Base-by-base conservation (phyloP, 2,797 vertebrate genomes). In the Sebastes dallii region DNA sequence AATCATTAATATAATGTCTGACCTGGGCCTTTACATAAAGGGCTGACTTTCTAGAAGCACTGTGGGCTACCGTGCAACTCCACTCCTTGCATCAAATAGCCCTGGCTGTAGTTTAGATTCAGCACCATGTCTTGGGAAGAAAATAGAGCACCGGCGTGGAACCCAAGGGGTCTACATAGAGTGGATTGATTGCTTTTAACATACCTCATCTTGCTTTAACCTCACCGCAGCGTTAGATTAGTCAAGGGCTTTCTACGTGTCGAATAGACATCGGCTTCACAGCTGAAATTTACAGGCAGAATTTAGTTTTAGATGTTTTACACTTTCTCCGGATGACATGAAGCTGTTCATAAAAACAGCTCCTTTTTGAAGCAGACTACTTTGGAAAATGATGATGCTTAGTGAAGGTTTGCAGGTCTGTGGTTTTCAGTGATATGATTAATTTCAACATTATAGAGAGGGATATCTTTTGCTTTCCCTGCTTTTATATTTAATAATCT, bases 101-200 rank as follows among this genome's bases (percentile, higher is more conserved):
- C 27, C 55, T 30, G 50, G 36, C 59, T 81, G 54, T 78, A 77
- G 42, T 87, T 89, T 67, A 79, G 54, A 89, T 88, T 86, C 83
- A 76, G 66, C 65, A 46, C 79, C 66, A 82, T 8, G 76, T 70
- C 77, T 83, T 20, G 54, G 32, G 62, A 70, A 81, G 77, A 84
- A 86, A 91, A 84, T 46, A 80, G 68, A 86, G 62, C 66, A 58
- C 67, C 54, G 25, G 72, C 36, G 6, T 61, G 46, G 60, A 81
- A 84, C 81, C 73, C 65, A 62, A 71, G 66, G 76, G 80, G 59
- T 64, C 76, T 66, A 54, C 72, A 75, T 25, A 78, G 75, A 62
- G 71, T 68, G 77, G 60, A 87, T 72, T 80, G 77, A 91, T 89
- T 79, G 76, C 78, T 80, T 89, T 88, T 84, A 87, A 82, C 87